Evolutionary conservation across 2,888 invertebrate genomes (phyloP).

Genomic region (Baccha elongata): DNA sequence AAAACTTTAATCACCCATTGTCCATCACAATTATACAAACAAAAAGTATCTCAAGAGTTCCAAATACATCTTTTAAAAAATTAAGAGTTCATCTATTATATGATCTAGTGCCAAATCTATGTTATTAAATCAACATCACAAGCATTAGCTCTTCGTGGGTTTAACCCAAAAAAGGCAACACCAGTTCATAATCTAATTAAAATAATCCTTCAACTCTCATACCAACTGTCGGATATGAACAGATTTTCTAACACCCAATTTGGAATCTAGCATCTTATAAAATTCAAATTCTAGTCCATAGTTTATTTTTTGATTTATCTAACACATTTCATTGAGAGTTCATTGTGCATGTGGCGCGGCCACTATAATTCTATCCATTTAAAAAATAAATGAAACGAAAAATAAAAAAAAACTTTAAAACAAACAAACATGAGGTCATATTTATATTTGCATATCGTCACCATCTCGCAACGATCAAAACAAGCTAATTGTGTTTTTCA

Average conservation of each 20-base stretch:
- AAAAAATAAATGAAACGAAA: constrained; percentile 11
- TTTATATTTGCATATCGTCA: constrained; percentile 68
- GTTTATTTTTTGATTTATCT: neutral
- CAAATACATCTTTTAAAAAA: neutral
- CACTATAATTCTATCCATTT: constrained; percentile 23
- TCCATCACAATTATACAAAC: neutral
- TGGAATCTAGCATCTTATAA: constrained; percentile 14
- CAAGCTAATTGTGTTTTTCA: constrained; percentile 11
- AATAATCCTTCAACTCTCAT: constrained; percentile 20
- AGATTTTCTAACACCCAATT: constrained; percentile 31
- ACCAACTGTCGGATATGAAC: constrained; percentile 18
- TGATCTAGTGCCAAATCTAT: neutral
- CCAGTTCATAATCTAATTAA: constrained; percentile 18
- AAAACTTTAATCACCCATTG: neutral
- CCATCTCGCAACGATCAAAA: constrained; percentile 25
- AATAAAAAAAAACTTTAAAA: constrained; percentile 26
- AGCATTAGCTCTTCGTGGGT: neutral
- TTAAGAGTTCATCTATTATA: neutral
- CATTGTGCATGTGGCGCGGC: constrained; percentile 38
- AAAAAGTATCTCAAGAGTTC: neutral
- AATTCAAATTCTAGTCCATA: neutral
- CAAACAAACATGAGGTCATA: constrained; percentile 61
- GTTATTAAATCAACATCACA: neutral
- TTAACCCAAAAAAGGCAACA: neutral
- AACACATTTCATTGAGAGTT: constrained; percentile 40